Conservation (phyloP, 2,888 invertebrate species). For the Carcina quercana region DNA sequence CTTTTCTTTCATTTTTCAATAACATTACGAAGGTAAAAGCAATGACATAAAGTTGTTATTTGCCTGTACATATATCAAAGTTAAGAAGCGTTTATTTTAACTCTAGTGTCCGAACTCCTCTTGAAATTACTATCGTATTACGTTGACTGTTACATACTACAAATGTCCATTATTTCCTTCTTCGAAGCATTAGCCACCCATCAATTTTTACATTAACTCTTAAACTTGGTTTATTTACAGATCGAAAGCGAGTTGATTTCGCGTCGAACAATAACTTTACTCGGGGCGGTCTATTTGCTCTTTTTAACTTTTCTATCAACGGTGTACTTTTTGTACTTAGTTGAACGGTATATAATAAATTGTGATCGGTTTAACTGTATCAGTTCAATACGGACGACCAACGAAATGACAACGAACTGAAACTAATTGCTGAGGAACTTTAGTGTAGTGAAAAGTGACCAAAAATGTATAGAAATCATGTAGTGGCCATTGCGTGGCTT, state of each 20-base stretch:
- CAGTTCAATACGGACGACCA: slow-evolving; percentile 39
- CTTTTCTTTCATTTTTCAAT: too few relatives aligned
- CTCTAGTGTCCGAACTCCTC: too few relatives aligned
- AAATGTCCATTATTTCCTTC: too few relatives aligned
- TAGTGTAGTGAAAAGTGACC: slow-evolving; percentile 33
- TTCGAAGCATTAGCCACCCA: too few relatives aligned
- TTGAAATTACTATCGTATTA: too few relatives aligned
- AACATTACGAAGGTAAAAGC: too few relatives aligned
- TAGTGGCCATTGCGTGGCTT: slow-evolving; percentile 25
- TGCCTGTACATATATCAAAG: too few relatives aligned
- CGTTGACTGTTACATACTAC: too few relatives aligned
- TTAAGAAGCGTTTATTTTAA: too few relatives aligned
- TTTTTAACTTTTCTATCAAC: slow-evolving; percentile 40
- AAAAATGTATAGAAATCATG: slow-evolving; percentile 47
- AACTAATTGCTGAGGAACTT: slow-evolving; percentile 12
- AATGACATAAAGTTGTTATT: too few relatives aligned
- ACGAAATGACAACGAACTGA: slow-evolving; percentile 37
- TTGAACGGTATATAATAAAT: slow-evolving; percentile 56
- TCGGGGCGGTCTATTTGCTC: slow-evolving; percentile 31
- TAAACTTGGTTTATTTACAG: slow-evolving; percentile 29
- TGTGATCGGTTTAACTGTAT: slow-evolving; percentile 29
- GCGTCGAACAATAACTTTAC: slow-evolving; percentile 38
- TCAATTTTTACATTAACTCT: too few relatives aligned
- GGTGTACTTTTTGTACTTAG: slow-evolving; percentile 37
- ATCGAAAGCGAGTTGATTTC: slow-evolving; percentile 46